Base-by-base conservation (phyloP, 1,140 invertebrate species). In the Drosophila bocki region DNA sequence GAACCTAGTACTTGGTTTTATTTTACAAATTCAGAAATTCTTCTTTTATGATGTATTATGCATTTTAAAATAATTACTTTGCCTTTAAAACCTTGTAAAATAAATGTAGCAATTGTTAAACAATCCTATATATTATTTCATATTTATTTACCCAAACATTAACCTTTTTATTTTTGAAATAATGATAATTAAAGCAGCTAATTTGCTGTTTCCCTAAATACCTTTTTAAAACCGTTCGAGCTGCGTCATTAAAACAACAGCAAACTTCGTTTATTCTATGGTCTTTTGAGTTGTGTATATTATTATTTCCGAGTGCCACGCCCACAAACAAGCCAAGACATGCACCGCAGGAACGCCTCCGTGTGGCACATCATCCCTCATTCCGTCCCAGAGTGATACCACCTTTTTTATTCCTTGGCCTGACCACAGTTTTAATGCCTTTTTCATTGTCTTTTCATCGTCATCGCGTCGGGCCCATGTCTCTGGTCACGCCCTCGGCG, bases 381-480 rank as follows among this genome's bases (percentile, higher is more conserved):
- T 76, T 48, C 48, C 32, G 45, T 17, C 41, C 41, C 44, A n/a
- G 72, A 50, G 29, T 50, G 44, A 72, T 71, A 72, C 33, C 33
- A 42, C 57, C 51, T n/a, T 67, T 75, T 59, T 58, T 11, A 7
- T 17, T 3, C 2, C 53, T 37, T 26, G 47, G 58, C 68, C 71
- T 77, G 83, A 88, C 83, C 83, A 58, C 83, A 83, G 53, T 80
- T 87, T 88, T 87, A 87, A 87, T 87, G 83, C 69, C 76, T 88
- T 87, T 86, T 86, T 86, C 83, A 86, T 86, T 88, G 83, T 83
- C 72, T 80, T 69, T 69, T 74, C 75, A 77, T 77, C 62, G 71
- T 51, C 74, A 54, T 62, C 48, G 74, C 47, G 82, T 75, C 47
- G 75, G 57, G 35, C 75, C 51, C 45, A 48, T 48, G 61, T 69